phyloP scores from a whole-genome alignment of 2,888 invertebrate species.

The Pseudococcus jackbeardsleyi region DNA sequence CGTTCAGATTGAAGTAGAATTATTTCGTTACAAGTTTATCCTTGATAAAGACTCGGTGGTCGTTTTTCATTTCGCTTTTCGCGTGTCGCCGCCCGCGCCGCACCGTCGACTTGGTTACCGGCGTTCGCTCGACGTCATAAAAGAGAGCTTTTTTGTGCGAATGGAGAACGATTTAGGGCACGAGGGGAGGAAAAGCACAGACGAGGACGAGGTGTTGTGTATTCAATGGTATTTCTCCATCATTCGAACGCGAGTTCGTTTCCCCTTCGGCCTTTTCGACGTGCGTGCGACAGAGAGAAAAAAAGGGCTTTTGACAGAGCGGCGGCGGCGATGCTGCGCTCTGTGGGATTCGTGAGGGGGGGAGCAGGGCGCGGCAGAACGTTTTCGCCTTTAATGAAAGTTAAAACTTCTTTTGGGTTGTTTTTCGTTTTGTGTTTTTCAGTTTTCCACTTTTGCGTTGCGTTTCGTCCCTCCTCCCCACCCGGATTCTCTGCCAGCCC shows the following conservation, averaged over 20 bases:
- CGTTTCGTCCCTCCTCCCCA: background rate
- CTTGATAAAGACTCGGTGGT: conserved; percentile 39
- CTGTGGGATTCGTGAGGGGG: background rate
- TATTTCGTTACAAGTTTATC: conserved; percentile 55
- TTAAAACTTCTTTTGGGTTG: conserved; percentile 37
- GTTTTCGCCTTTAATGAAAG: conserved; percentile 44
- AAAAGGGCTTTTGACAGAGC: background rate
- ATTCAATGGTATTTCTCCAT: conserved; percentile 28
- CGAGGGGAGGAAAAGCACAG: background rate
- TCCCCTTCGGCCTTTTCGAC: background rate
- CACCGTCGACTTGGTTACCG: background rate
- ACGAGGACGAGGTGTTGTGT: background rate
- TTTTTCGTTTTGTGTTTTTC: conserved; percentile 9
- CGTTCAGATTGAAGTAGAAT: conserved; percentile 41
- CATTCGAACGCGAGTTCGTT: background rate
- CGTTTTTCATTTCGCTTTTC: conserved; percentile 45
- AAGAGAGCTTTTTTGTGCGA: background rate
- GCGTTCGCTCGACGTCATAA: background rate
- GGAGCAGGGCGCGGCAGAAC: background rate
- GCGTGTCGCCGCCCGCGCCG: background rate
- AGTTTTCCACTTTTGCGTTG: conserved; percentile 15
- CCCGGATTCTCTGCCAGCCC: background rate
- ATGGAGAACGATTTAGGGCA: background rate
- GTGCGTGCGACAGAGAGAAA: background rate
- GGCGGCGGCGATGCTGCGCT: background rate